Base-by-base conservation (phyloP, 2,113 vertebrate genomes). In the Alces alces region DNA sequence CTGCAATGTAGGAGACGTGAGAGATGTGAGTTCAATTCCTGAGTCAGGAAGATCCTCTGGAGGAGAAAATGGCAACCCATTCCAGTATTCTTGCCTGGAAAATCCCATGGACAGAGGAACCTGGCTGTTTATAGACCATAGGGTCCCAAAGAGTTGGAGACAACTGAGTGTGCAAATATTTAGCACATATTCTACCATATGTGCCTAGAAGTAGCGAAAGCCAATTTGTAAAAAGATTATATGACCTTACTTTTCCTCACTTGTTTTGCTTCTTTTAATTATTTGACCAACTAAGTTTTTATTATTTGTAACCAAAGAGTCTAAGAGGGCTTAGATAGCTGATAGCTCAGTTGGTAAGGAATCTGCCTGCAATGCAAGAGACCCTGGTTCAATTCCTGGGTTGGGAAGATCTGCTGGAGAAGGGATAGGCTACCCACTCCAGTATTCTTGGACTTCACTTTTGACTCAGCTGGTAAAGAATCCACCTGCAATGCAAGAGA, bases 1-100 rank as follows among this genome's bases (percentile, higher is more conserved):
- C 19, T 39, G 19, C n/a, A 39, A 36, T 70, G n/a, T 4, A 36
- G 64, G 19, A 19, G 64, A 70, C 1, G 1, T 0, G 1, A 70
- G 19, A 70, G n/a, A 39, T 0, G 0, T 39, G 66, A 70, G 19
- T 70, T 70, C n/a, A 36, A 39, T 39, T 39, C 66, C 66, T 23
- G 66, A 39, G n/a, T 23, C 19, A 23, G n/a, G 66, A 70, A 39
- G 19, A 5, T 1, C 19, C 5, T 73, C 19, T 73, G 19, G 19
- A 70, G n/a, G 19, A 70, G n/a, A n/a, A 23, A 39, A 39, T 70
- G 11, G n/a, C 19, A 39, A 39, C 17, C 66, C 23, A 70, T 70
- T 70, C 36, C n/a, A 70, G 19, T 39, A 23, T 23, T 70, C 10
- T 23, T 70, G 19, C 66, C n/a, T 39, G n/a, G 66, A 70, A 39